Evolutionary conservation across 2,113 vertebrate genomes (phyloP).

Genomic region (Poicephalus gulielmi): DNA sequence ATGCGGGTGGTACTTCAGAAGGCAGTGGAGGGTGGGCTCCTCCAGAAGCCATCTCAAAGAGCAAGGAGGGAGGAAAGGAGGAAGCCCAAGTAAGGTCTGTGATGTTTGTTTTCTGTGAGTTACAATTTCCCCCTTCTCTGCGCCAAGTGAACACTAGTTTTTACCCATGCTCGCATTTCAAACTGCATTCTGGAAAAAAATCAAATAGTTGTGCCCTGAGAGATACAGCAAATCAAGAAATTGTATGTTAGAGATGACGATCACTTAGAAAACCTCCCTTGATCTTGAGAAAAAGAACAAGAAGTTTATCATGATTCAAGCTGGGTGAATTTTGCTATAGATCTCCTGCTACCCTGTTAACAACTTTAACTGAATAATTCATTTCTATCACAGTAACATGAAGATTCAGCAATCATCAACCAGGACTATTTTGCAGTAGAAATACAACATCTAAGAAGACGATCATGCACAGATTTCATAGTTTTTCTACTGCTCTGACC

Average conservation of each 20-base stretch:
- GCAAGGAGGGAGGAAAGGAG: background rate
- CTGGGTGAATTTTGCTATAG: background rate
- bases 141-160: background rate
- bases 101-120: background rate
- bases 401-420: background rate
- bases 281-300: background rate
- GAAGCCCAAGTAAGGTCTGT: background rate
- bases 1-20: accelerated
- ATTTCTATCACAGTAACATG: background rate
- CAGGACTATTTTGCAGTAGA: background rate
- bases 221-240: background rate
- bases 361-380: background rate
- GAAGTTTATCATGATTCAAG: background rate
- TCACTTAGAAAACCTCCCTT: background rate
- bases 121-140: background rate
- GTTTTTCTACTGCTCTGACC: background rate
- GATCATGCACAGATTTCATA: background rate
- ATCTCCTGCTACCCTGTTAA: background rate
- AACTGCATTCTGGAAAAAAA: background rate
- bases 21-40: background rate
- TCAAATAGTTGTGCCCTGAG: background rate
- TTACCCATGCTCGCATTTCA: background rate
- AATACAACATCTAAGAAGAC: background rate
- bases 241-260: background rate
- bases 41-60: background rate